Percentiles rank a stretch among this genome's conserved stretches.
phyloP scores from a whole-genome alignment of 2,888 invertebrate genomes.

The Acleris emargana region DNA sequence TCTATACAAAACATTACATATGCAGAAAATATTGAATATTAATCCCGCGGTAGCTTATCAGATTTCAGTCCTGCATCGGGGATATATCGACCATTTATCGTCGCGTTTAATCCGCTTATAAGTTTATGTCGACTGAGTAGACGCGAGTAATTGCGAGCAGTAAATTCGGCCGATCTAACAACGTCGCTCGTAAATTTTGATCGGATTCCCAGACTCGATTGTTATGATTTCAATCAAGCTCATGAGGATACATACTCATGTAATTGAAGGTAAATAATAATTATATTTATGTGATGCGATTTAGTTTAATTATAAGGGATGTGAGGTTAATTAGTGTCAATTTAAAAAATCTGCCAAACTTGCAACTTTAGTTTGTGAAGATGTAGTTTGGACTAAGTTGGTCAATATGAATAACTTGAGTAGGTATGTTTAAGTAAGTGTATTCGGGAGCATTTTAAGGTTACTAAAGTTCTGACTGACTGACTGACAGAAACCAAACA shows the following conservation, averaged over 20 bases:
- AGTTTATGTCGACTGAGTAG: constrained; percentile 33
- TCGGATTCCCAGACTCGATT: constrained; percentile 7
- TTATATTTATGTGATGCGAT: too few species aligned
- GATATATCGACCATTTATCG: constrained; percentile 13
- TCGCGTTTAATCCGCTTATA: constrained; percentile 31
- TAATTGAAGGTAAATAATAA: too few species aligned
- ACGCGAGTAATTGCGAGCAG: constrained; percentile 28
- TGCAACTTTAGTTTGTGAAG: too few species aligned
- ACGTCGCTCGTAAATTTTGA: constrained; percentile 22
- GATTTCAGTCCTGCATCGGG: constrained; percentile 11
- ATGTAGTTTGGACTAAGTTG: too few species aligned
- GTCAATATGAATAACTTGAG: too few species aligned
- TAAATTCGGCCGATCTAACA: constrained; percentile 29
- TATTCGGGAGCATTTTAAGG: too few species aligned
- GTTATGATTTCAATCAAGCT: constrained; percentile 17
- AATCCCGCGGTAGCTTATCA: constrained; percentile 11
- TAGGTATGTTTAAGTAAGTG: too few species aligned
- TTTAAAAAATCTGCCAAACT: too few species aligned
- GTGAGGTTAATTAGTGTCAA: too few species aligned
- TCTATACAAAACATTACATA: background rate
- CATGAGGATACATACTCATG: background rate
- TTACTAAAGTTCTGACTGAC: too few species aligned
- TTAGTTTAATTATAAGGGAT: too few species aligned
- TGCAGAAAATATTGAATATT: background rate
- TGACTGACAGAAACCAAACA: too few species aligned